Base-by-base conservation (phyloP, 2,113 vertebrate genomes). In the Onychostoma macrolepis region DNA sequence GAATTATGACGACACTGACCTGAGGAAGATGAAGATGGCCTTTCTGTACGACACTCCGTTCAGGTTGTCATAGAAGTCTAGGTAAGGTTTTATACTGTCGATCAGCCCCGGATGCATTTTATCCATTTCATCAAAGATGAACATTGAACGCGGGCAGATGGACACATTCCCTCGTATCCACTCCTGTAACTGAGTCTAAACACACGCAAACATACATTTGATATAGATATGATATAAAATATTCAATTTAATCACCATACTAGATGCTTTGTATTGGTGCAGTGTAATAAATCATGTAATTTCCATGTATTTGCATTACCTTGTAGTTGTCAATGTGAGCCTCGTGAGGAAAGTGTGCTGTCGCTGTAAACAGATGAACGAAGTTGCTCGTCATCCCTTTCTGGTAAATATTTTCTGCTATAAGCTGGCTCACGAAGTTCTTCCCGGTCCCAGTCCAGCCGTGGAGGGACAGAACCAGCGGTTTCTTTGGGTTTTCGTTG, bases 41-140 rank as follows among this genome's bases (percentile, higher is more conserved):
- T 94, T 95, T 17, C 94, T 94, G 90, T 97, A 99, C 1, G 97
- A 97, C 53, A 99, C 94, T 0, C 97, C 96, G 0, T 97, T 96
- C 7, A 99, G 86, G 69, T 95, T 93, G 21, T 97, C 96, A 0
- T 98, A 97, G 89, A 96, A 98, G 86, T 99, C 98, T 17, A 99
- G 92, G 85, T 96, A 99, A 0, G 98, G 97, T 80, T 98, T 98
- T 87, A 99, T 99, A 75, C 97, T 94, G 56, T 99, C 97, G 0
- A 99, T 98, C 88, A 99, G 85, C 7, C 97, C 97, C 0, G 97
- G 96, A 36, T 97, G 96, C 96, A 99, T 93, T 87, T 99, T 97
- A 84, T 99, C 98, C 97, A 99, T 98, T 93, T 99, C 97, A 0
- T 99, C 98, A 78, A 99, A 99, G 88, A 99, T 96, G 94, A 99